These are phyloP conservation scores for Napeogenes sylphis DNA, from an alignment of 2,888 invertebrate genomes.

Conservation along the genomic window DNA sequence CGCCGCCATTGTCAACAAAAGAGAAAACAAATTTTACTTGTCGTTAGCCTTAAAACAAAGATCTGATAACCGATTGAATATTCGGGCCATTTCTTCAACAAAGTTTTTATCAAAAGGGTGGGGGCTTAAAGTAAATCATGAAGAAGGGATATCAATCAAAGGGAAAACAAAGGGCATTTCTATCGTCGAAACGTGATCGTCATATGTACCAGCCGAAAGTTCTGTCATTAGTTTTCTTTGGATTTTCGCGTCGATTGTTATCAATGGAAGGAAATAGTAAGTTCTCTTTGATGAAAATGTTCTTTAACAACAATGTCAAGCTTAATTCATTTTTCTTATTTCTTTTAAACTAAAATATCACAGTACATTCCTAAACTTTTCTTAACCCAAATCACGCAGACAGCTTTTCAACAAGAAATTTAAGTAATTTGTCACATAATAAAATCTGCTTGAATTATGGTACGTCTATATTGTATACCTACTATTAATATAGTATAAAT, in stretches of 20 bases:
- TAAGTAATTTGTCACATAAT: too few relatives aligned
- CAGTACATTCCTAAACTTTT: too few relatives aligned
- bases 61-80: conserved; percentile 43
- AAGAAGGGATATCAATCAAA: conserved; percentile 52
- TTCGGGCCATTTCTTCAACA: conserved; percentile 41
- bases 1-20: conserved; percentile 47
- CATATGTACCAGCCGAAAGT: conserved; percentile 34
- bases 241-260: conserved; percentile 26
- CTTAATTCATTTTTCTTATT: not conserved
- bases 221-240: conserved; percentile 35
- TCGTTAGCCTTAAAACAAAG: conserved; percentile 39
- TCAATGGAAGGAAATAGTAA: conserved; percentile 8
- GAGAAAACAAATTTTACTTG: conserved; percentile 40
- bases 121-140: conserved; percentile 37
- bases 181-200: conserved; percentile 40
- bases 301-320: not conserved
- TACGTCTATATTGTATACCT: conserved; percentile 15
- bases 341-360: not conserved
- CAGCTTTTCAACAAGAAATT: not conserved
- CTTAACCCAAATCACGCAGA: not conserved
- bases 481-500: not conserved
- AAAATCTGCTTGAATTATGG: too few relatives aligned
- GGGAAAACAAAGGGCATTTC: conserved; percentile 42
- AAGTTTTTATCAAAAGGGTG: conserved; percentile 41
- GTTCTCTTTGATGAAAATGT: not conserved